Conservation (phyloP, 2,113 vertebrate species). For the Carassius carassius region DNA sequence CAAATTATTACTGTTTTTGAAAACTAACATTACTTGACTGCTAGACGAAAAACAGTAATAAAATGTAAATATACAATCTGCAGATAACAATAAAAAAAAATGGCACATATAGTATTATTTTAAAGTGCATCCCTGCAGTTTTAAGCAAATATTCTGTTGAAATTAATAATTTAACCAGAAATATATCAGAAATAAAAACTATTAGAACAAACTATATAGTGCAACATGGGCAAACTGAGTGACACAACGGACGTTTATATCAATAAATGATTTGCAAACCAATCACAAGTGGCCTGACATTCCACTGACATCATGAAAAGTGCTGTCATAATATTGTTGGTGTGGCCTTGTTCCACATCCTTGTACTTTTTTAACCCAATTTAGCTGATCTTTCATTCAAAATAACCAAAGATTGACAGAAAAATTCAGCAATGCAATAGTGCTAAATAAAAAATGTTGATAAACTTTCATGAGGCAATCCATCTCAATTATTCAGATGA, state of each 20-base stretch:
- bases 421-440: slow-evolving; percentile 6
- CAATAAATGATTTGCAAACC: not conserved
- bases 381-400: slow-evolving; percentile 11
- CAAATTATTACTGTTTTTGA: not conserved
- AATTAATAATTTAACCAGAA: no score
- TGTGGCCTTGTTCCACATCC: not conserved
- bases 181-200: no score
- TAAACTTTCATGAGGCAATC: slow-evolving; percentile 39
- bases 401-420: not conserved
- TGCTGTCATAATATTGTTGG: slow-evolving; percentile 18
- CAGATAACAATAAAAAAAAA: no score
- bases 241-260: no score
- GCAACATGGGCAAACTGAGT: no score
- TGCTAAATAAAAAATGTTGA: slow-evolving; percentile 43
- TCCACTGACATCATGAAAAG: not conserved
- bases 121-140: not conserved
- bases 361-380: not conserved
- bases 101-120: no score
- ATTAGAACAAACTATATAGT: no score
- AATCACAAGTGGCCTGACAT: not conserved
- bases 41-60: not conserved
- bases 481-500: slow-evolving; percentile 48
- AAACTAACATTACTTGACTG: not conserved
- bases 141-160: not conserved
- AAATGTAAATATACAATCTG: no score